Conservation (phyloP, 2,113 vertebrate genomes). For the Vulpes vulpes region DNA sequence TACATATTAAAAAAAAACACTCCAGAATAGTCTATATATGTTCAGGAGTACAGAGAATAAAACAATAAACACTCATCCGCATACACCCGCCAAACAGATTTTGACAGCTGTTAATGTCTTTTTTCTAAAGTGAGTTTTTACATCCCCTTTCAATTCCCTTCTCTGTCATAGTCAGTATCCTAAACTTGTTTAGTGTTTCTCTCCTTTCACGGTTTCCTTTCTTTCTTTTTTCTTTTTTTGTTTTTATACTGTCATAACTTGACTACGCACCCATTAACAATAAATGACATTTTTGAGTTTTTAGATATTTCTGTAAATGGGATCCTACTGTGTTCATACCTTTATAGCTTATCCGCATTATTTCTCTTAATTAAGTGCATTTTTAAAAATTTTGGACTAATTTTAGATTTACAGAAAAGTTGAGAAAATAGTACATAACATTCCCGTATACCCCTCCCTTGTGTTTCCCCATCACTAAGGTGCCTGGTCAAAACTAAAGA, state of each 20-base stretch:
- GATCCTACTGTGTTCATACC: neutral
- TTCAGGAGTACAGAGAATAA: neutral
- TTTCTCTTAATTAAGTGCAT: neutral
- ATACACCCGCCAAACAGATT: neutral
- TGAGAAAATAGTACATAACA: neutral
- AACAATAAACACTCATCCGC: neutral
- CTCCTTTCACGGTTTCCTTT: neutral
- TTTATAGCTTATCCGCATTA: neutral
- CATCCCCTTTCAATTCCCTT: neutral
- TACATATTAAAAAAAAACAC: neutral
- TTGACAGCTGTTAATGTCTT: neutral
- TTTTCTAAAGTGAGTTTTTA: neutral
- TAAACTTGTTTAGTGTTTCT: neutral
- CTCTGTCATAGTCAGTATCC: neutral
- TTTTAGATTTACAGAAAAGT: neutral
- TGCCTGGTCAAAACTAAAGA: neutral
- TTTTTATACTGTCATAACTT: neutral
- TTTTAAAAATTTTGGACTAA: neutral
- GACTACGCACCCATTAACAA: neutral
- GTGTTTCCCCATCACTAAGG: rapidly evolving
- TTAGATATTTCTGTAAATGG: neutral
- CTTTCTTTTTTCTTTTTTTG: neutral
- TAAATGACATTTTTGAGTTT: neutral
- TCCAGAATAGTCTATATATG: neutral
- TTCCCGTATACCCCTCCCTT: rapidly evolving